Evolutionary conservation across 2,113 vertebrate genomes (phyloP), one percentile per base, ranked within the genome.

Genomic region (Gambusia holbrooki): DNA sequence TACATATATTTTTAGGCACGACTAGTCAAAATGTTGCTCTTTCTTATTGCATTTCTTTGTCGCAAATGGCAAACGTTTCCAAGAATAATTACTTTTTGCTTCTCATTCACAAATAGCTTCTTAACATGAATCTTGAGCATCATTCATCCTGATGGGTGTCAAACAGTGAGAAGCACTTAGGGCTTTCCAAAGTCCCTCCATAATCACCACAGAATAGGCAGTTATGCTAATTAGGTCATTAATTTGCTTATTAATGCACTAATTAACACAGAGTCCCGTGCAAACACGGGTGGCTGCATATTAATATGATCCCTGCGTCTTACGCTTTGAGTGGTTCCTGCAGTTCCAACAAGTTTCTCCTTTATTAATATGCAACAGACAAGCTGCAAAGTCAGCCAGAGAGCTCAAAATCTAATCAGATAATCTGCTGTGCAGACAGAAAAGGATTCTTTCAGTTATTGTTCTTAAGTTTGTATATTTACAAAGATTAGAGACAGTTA

Each of bases 151-250:
- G 82, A 77, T 28, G 76, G 78, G 32, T 72, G 71, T 73, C 61
- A 82, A 71, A 45, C 40, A 84, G 74, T 45, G 75, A 75, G 68
- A 86, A 71, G 37, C 77, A 83, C 80, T 75, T 40, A 65, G n/a
- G 72, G 82, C 65, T 70, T 51, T 61, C 35, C 30, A 11, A 29
- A 35, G 70, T 77, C 48, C 79, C 54, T 11, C 63, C 32, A 65
- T 72, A 82, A 84, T 81, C 82, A 76, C 74, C 30, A 35, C 37
- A 60, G 28, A 70, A 81, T 77, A 80, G 66, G 69, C 82, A 71
- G 74, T 78, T 82, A 78, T 82, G 78, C 72, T 86, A 84, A 86
- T 70, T 17, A 79, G 69, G 74, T 73, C 28, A 77, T 76, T 86
- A 80, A 88, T 88, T 81, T 54, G 30, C 61, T 33, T 66, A 81